Base-by-base conservation (phyloP, 2,888 invertebrate genomes). In the Steromphala cineraria region DNA sequence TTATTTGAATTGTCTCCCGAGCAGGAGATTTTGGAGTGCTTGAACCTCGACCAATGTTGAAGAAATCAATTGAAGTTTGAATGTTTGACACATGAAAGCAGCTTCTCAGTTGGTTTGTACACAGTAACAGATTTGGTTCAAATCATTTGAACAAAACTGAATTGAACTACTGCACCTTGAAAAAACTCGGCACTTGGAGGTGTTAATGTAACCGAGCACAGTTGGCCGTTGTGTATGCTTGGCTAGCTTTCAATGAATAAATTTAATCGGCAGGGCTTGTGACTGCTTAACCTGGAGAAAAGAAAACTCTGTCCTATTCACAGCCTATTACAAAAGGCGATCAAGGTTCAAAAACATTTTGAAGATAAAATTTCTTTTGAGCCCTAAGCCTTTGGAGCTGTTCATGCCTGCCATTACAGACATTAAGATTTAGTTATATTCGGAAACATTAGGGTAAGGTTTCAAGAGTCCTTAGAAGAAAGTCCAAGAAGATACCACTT, bases 51-150 rank as follows among this genome's bases (percentile, higher is more conserved):
- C 62, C 62, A 62, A 28, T 62, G 62, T 62, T 62, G 28, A 19
- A 62, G 62, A 62, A 62, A 62, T 62, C 62, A 62, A 62, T 62
- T 62, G 28, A 62, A 62, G 28, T 62, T 62, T 62, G 62, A 62
- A 62, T 62, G 62, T 62, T 62, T 62, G 62, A 62, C 62, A 62
- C 62, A 62, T 62, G 62, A 62, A 62, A 62, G 62, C 62, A 62
- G 62, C 62, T 62, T 62, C 62, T 28, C 62, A 62, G 62, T 62
- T 62, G 62, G 24, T 62, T 62, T 62, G 62, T 62, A 62, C 62
- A 62, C 62, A 28, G 62, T 62, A 62, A 62, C 62, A 62, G 62
- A 62, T 62, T 62, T 62, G 62, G 62, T 62, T 62, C 62, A 62
- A 62, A 62, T 62, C 62, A 62, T 62, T 62, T 21, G 28, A 62